A percentile compares a stretch with the other conserved stretches of the same genome.
phyloP scores from a whole-genome alignment of 2,113 vertebrate genomes.

The Bos taurus region ARS-UCD2.0 NC_037344.1:51542501-51543000 shows the following conservation, averaged over 20 bases:
- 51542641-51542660: background rate
- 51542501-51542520: background rate
- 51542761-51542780: background rate
- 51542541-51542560: background rate
- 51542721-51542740: background rate
- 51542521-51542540: background rate
- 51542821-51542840: background rate
- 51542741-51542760: background rate
- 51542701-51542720: background rate
- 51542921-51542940: fast-evolving
- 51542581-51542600: background rate
- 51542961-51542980: background rate
- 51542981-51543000: background rate
- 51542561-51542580: background rate
- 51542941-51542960: background rate
- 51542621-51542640: background rate
- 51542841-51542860: background rate
- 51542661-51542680: background rate
- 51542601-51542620: background rate
- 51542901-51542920: background rate
- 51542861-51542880: background rate
- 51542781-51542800: background rate
- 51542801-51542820: background rate
- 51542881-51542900: background rate
- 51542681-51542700: background rate